Base-by-base conservation (phyloP, 2,888 invertebrate genomes). In the Drosophila antonietae region DNA sequence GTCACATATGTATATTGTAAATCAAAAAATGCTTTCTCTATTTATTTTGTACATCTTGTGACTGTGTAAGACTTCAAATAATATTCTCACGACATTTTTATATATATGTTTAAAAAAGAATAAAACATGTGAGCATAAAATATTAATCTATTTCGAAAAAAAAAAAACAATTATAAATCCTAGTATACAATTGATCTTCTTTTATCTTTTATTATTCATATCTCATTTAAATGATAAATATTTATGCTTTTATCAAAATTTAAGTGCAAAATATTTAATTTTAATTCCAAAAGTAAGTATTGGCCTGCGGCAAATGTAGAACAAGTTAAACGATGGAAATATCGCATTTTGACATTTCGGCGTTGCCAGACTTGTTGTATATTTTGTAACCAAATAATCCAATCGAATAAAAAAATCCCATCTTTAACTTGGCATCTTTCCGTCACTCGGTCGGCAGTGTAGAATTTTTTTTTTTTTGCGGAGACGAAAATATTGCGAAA, bases 391-490 rank as follows among this genome's bases (percentile, higher is more conserved):
- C 49, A 71, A 61, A 58, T 52, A 69, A 44, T 15, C 31, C 18
- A 18, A 6, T 5, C 23, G 9, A 9, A n/a, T 14, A 51, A 3
- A 62, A 67, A 52, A 20, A 60, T 60, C 31, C 55, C 67, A 57
- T 20, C 31, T 41, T 12, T 58, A 53, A 61, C 43, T 68, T 18
- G 46, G 64, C 56, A 64, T 53, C 57, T 75, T 52, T 62, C 63
- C 53, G 56, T 63, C 60, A 47, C 66, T 63, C 67, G 8, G 57
- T 55, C 20, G 62, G 33, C 59, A 53, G 68, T 63, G 72, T 68
- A 68, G 47, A 53, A 52, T 68, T 56, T 68, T 68, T 72, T 64
- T 51, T 51, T 51, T 75, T 68, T 72, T 63, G 46, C 33, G 20
- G n/a, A 37, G 31, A 10, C 23, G 44, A 44, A 55, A 72, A 55